A percentile compares a stretch with the other conserved stretches of the same genome.
Conservation (phyloP, 2,797 vertebrate genomes). For the Sorex maritimensis region DNA sequence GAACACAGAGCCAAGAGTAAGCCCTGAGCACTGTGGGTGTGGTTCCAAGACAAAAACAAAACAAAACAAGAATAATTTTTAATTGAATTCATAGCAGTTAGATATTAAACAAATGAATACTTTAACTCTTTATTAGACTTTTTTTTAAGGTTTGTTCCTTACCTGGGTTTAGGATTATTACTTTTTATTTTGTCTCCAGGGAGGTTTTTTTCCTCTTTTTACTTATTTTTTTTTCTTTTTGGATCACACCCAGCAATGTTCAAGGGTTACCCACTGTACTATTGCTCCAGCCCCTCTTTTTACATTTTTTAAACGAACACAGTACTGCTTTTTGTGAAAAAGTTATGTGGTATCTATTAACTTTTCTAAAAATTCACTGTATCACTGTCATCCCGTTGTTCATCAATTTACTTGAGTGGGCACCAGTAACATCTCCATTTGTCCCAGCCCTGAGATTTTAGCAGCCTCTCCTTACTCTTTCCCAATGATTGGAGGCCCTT, state of each 20-base stretch:
- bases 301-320: not conserved
- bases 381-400: no score
- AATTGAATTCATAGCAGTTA: not conserved
- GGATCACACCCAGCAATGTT: no score
- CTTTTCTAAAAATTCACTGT: not conserved
- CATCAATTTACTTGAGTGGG: no score
- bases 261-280: no score
- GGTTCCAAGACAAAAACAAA: no score
- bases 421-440: no score
- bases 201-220: not conserved
- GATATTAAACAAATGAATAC: not conserved
- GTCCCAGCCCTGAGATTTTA: no score
- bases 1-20: no score
- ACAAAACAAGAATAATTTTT: not conserved
- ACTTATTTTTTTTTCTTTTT: not conserved
- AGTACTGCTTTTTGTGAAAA: not conserved
- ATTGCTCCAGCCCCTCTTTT: not conserved
- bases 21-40: no score
- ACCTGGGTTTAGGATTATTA: not conserved
- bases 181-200: not conserved
- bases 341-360: slow-evolving; percentile 22
- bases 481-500: no score
- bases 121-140: not conserved
- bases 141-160: not conserved
- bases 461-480: no score